Percentiles rank a stretch among this genome's conserved stretches.
Evolutionary conservation across 64 coral and sea anemone genomes (phyloP).

Genomic region (Porites lutea): DNA sequence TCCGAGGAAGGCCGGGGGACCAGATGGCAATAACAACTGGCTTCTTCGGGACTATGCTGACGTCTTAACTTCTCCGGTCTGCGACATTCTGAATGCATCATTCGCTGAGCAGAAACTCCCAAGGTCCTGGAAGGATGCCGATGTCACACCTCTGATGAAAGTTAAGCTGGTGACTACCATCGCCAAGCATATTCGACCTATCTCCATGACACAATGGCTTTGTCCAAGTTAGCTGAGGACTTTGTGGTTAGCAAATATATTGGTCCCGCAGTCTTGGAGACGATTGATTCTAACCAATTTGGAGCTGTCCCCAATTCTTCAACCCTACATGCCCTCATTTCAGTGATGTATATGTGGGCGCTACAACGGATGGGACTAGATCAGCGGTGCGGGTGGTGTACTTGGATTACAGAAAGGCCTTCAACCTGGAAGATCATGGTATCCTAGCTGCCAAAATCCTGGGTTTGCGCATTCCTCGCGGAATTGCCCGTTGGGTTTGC

Average conservation of each 20-base stretch:
- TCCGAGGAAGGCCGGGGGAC: constrained; percentile 35
- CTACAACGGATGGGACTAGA: constrained; percentile 49
- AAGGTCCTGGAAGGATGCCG: constrained; percentile 48
- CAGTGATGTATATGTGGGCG: constrained; percentile 32
- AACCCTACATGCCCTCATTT: constrained; percentile 31
- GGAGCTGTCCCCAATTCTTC: constrained; percentile 69
- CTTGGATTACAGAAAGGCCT: too few species aligned
- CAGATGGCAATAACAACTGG: neutral
- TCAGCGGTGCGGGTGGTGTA: constrained; percentile 14
- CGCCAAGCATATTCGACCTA: too few species aligned
- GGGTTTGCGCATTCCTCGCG: too few species aligned
- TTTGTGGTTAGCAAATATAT: constrained; percentile 41
- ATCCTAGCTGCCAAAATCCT: too few species aligned
- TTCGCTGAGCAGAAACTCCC: constrained; percentile 60
- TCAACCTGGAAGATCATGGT: too few species aligned
- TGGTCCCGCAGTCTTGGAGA: constrained; percentile 53
- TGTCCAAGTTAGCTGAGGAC: constrained; percentile 73
- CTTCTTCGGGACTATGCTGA: too few species aligned
- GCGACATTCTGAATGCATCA: constrained; percentile 40
- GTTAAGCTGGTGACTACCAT: too few species aligned
- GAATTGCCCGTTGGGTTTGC: too few species aligned
- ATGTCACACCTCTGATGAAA: constrained; percentile 2
- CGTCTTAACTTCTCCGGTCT: too few species aligned
- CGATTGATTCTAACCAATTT: constrained; percentile 72
- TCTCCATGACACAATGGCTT: neutral